Conservation (phyloP, 2,888 invertebrate genomes). For the Deilephila porcellus region DNA sequence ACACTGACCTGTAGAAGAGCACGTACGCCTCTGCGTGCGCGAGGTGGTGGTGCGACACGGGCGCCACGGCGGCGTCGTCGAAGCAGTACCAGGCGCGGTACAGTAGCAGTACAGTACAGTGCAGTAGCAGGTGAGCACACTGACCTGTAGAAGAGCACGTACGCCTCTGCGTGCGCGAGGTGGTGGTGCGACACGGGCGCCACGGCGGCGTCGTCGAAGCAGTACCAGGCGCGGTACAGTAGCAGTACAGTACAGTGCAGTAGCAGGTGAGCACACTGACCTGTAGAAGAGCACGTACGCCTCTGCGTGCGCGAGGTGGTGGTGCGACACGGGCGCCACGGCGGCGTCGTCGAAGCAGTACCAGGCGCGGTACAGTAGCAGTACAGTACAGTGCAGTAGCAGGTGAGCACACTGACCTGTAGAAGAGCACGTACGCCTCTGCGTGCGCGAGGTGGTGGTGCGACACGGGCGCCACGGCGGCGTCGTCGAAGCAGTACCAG, state of each 20-base stretch:
- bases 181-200: conserved; percentile 87
- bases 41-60: conserved; percentile 85
- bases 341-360: conserved; percentile 98
- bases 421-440: conserved; percentile 98
- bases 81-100: conserved; percentile 96
- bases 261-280: background rate
- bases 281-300: conserved; percentile 95
- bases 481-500: conserved; percentile 99
- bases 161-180: conserved; percentile 89
- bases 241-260: no score
- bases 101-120: no score
- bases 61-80: conserved; percentile 96
- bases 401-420: background rate
- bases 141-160: conserved; percentile 90
- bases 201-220: conserved; percentile 97
- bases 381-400: no score
- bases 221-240: conserved; percentile 92
- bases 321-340: conserved; percentile 90
- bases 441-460: conserved; percentile 72
- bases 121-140: background rate
- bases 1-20: conserved; percentile 84
- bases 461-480: conserved; percentile 91
- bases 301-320: conserved; percentile 83
- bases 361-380: conserved; percentile 87
- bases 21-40: conserved; percentile 94